Evolutionary conservation across 2,113 vertebrate genomes (phyloP).

Genomic region (Thamnaconus septentrionalis): DNA sequence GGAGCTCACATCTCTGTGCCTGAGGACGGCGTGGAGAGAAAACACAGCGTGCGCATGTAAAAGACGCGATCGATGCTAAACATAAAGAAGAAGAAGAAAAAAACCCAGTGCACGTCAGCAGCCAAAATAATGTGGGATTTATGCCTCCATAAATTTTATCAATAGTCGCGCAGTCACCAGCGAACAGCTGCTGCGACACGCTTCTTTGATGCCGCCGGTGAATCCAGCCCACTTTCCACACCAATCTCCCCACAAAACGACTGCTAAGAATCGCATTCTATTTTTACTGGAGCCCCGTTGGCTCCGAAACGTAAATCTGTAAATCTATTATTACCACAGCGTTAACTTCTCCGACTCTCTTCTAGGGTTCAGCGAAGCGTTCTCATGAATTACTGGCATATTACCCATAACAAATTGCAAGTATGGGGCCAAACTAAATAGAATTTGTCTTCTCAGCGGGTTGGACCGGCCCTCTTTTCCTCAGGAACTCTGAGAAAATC

Average conservation of each 20-base stretch:
- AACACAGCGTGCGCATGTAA: not conserved
- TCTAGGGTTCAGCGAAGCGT: conserved; percentile 43
- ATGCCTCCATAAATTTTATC: conserved; percentile 17
- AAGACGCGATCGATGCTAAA: not conserved
- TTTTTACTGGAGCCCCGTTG: conserved; percentile 42
- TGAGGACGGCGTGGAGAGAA: conserved; percentile 12
- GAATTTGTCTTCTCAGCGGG: conserved; percentile 46
- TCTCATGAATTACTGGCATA: conserved; percentile 53
- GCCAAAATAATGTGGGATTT: not conserved
- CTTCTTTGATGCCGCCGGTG: conserved; percentile 21
- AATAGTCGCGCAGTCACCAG: conserved; percentile 11
- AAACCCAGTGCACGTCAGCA: not conserved
- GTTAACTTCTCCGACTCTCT: conserved; percentile 36
- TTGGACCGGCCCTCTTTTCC: conserved; percentile 51
- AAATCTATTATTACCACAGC: conserved; percentile 51
- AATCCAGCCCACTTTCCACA: conserved; percentile 25
- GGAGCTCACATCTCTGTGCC: conserved; percentile 33
- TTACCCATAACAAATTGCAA: conserved; percentile 65
- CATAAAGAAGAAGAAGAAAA: too few species aligned
- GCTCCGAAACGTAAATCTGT: conserved; percentile 41
- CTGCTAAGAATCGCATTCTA: conserved; percentile 19
- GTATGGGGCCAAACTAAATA: conserved; percentile 64
- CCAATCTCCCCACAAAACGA: conserved; percentile 17
- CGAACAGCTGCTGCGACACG: conserved; percentile 23
- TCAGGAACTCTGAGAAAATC: conserved; percentile 59